A percentile compares a stretch with the other conserved stretches of the same genome.
phyloP scores from a whole-genome alignment of 53 echinoderm and acorn worm species.

The Astropecten irregularis region DNA sequence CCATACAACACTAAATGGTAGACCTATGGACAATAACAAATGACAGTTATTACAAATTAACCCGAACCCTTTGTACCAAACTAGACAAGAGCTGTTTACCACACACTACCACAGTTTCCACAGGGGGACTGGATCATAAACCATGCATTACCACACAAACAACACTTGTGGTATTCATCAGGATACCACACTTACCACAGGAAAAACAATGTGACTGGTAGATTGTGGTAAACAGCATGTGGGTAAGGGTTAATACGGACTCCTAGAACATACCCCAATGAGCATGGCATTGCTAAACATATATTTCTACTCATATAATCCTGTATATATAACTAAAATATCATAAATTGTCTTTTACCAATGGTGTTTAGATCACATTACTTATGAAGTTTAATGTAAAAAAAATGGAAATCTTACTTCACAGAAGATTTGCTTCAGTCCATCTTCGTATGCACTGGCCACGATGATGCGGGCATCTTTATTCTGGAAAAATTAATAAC shows the following conservation, averaged over 20 bases:
- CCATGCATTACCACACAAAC: too few relatives aligned
- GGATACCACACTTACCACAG: background rate
- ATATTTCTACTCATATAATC: background rate
- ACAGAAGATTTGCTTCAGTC: constrained; percentile 44
- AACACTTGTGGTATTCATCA: background rate
- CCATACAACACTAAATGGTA: constrained; percentile 61
- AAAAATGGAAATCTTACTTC: too few relatives aligned
- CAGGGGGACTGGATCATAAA: too few relatives aligned
- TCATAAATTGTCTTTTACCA: background rate
- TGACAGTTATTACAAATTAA: background rate
- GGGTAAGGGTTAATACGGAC: background rate
- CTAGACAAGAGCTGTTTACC: background rate
- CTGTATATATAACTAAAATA: background rate
- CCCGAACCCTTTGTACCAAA: background rate
- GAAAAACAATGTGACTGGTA: background rate
- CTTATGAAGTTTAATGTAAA: too few relatives aligned
- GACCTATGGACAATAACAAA: background rate
- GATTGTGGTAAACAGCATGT: background rate
- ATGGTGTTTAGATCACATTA: too few relatives aligned
- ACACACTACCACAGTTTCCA: too few relatives aligned
- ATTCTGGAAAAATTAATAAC: background rate
- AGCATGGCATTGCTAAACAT: background rate
- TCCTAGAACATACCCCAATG: background rate
- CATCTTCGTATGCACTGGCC: constrained; percentile 57
- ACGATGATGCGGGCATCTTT: constrained; percentile 66